Evolutionary conservation across 2,888 invertebrate genomes (phyloP).

Genomic region (Lumbricus terrestris): DNA sequence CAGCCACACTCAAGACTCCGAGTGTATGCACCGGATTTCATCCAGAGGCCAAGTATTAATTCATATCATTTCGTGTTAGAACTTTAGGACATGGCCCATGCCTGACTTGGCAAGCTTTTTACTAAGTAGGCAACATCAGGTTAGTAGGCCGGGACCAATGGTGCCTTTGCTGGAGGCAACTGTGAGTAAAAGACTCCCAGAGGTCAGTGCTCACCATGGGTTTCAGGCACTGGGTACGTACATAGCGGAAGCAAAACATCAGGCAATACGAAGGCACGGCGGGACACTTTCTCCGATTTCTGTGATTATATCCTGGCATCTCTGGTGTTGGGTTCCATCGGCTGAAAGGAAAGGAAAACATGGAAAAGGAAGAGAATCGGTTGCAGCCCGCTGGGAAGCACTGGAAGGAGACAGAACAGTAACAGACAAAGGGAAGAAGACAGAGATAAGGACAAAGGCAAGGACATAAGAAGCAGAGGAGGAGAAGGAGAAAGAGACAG

Average conservation of each 20-base stretch:
- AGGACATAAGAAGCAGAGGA: not conserved
- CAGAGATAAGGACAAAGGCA: not conserved
- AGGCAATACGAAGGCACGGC: not conserved
- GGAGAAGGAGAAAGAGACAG: not conserved
- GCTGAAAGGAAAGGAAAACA: not conserved
- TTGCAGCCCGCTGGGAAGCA: not conserved
- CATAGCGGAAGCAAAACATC: not conserved
- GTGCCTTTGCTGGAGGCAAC: not conserved
- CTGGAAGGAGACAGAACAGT: not conserved
- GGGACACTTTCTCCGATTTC: not conserved
- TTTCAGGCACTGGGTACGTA: not conserved
- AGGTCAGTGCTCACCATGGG: constrained; percentile 3
- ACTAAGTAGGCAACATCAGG: not conserved
- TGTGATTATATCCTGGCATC: not conserved
- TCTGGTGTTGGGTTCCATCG: not conserved
- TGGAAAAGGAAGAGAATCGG: not conserved
- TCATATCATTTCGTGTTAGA: not conserved
- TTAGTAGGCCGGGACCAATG: not conserved
- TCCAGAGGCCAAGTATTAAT: not conserved
- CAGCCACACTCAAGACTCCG: not conserved
- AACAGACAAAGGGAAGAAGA: not conserved
- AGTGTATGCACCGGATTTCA: not conserved
- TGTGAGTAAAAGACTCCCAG: not conserved
- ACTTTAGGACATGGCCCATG: not conserved
- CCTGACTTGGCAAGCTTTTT: not conserved